A percentile compares a stretch with the other conserved stretches of the same genome.
Conservation (phyloP, 2,888 invertebrate genomes). For the Drosophila kuntzei region DNA sequence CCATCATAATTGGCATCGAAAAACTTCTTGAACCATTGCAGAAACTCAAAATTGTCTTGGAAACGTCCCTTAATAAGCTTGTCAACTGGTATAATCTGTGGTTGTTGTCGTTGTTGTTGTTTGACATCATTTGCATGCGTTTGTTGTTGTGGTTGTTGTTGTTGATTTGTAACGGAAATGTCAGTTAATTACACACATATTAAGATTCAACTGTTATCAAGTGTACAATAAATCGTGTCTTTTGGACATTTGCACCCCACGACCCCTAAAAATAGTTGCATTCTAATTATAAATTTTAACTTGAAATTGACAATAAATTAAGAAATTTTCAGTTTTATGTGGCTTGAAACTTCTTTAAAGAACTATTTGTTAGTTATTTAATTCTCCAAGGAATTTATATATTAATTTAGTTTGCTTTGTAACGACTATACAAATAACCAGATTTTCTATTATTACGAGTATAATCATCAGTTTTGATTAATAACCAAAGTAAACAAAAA, state of each 20-base stretch:
- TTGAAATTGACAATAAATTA: neutral
- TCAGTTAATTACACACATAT: slow-evolving; percentile 69
- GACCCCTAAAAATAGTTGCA: neutral
- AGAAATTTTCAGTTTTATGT: neutral
- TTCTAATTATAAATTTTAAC: neutral
- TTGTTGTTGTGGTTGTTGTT: slow-evolving; percentile 33
- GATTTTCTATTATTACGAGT: neutral
- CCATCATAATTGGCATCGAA: slow-evolving; percentile 99
- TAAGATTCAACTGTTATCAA: slow-evolving; percentile 23
- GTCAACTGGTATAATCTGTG: slow-evolving; percentile 99
- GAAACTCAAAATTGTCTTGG: slow-evolving; percentile 99
- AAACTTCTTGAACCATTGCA: slow-evolving; percentile 99
- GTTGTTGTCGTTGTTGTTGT: slow-evolving; percentile 68
- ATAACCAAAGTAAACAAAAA: neutral
- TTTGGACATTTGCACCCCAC: slow-evolving; percentile 6
- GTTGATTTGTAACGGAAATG: slow-evolving; percentile 82
- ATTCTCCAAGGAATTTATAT: too few relatives aligned
- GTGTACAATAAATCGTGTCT: slow-evolving; percentile 20
- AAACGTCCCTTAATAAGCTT: slow-evolving; percentile 99
- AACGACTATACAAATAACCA: too few relatives aligned
- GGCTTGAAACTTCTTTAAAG: neutral
- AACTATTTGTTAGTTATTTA: neutral
- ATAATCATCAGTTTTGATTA: neutral
- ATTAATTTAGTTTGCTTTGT: too few relatives aligned
- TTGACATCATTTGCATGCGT: slow-evolving; percentile 32